Conservation (phyloP, 2,888 invertebrate species). For the Galeopsomyia nigrocyanea region DNA sequence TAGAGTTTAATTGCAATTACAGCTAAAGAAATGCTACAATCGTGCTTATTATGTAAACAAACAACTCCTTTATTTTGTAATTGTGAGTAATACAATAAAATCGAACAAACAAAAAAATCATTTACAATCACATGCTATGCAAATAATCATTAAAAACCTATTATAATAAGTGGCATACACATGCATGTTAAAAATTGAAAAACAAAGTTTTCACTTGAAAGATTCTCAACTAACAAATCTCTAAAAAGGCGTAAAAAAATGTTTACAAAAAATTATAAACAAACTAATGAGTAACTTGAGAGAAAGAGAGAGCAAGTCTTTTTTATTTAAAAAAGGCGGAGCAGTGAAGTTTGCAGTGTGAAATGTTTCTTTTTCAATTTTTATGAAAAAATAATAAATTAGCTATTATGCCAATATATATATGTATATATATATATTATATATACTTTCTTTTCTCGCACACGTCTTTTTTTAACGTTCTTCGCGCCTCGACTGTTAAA, state of each 20-base stretch:
- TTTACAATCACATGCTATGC: constrained; percentile 23
- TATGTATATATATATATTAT: no score
- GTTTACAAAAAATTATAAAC: constrained; percentile 24
- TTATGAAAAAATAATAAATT: constrained; percentile 43
- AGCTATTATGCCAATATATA: constrained; percentile 20
- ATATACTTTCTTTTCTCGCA: constrained; percentile 8
- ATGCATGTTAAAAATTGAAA: constrained; percentile 42
- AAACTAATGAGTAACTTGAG: constrained; percentile 17
- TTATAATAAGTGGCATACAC: constrained; percentile 26
- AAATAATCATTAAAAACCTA: constrained; percentile 36
- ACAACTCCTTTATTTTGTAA: constrained; percentile 23
- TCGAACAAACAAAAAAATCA: constrained; percentile 17
- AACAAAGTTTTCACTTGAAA: constrained; percentile 33
- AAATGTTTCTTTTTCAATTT: constrained; percentile 42
- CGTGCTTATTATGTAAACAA: constrained; percentile 18
- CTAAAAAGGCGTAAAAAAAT: constrained; percentile 30
- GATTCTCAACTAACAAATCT: constrained; percentile 3
- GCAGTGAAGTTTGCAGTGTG: constrained; percentile 8
- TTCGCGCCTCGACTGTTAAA: constrained; percentile 27
- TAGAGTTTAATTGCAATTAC: no score
- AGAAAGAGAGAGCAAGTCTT: constrained; percentile 9
- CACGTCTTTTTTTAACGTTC: constrained; percentile 26
- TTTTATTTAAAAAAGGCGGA: constrained; percentile 19
- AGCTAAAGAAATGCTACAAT: neutral
- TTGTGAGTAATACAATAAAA: constrained; percentile 26